phyloP scores from a whole-genome alignment of 2,888 invertebrate genomes.

The Alviniconcha strummeri region DNA sequence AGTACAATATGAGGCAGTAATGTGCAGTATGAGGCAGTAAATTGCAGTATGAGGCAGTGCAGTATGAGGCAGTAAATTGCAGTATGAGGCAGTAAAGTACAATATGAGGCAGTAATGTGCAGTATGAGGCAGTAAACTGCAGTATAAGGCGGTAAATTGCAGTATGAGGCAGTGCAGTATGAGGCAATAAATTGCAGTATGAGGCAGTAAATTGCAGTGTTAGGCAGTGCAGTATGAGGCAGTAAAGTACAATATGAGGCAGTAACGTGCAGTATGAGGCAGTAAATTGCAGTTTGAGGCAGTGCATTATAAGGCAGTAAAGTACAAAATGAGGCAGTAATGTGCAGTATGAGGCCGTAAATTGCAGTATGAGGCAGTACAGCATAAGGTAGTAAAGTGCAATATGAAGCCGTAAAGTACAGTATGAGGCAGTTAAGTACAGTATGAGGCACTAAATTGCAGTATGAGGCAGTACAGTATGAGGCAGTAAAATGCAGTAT shows the following conservation, averaged over 20 bases:
- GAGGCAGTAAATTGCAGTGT: background rate
- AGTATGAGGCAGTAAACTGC: background rate
- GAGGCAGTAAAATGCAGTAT: background rate
- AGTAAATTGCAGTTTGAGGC: background rate
- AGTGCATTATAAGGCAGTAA: background rate
- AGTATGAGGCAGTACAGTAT: background rate
- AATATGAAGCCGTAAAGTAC: background rate
- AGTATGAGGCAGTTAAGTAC: background rate
- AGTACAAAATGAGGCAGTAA: background rate
- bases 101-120: background rate
- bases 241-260: background rate
- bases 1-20: background rate
- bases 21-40: background rate
- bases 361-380: background rate
- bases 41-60: background rate
- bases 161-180: background rate
- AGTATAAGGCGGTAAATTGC: background rate
- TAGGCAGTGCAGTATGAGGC: background rate
- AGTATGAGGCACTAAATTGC: background rate
- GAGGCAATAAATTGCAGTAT: background rate
- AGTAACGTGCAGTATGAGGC: background rate
- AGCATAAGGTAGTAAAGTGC: background rate
- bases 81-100: background rate
- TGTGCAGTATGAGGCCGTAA: background rate
- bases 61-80: background rate